Percentiles rank a stretch among this genome's conserved stretches.
phyloP scores from a whole-genome alignment of 2,113 vertebrate genomes.

The Mirounga angustirostris region DNA sequence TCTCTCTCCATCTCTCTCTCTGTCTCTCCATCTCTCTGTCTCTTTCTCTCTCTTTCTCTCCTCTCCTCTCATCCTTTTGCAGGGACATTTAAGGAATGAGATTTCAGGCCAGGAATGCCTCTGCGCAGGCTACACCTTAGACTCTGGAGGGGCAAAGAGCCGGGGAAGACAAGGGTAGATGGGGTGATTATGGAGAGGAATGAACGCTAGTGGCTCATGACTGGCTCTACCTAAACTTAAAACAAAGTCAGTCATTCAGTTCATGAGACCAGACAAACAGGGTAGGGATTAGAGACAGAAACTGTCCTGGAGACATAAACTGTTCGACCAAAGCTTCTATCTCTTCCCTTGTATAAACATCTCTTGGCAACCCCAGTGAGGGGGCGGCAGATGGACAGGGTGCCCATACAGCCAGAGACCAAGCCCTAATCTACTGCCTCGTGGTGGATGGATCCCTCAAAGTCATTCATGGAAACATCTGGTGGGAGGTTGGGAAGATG shows the following conservation, averaged over 20 bases:
- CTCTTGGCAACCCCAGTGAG: not conserved
- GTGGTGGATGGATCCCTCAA: accelerated
- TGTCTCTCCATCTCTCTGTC: not conserved
- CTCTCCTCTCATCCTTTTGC: not conserved
- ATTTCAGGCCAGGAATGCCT: not conserved
- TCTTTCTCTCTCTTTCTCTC: not conserved
- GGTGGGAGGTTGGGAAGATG: not conserved
- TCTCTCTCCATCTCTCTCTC: not conserved
- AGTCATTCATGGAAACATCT: no score
- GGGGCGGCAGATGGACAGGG: not conserved
- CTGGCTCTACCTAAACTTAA: not conserved
- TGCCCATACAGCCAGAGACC: no score
- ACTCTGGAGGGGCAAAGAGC: not conserved
- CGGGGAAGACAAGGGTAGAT: not conserved
- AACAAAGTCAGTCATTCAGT: not conserved
- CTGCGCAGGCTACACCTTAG: not conserved
- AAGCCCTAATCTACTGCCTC: not conserved
- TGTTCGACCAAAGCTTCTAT: not conserved
- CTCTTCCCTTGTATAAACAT: not conserved
- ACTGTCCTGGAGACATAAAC: not conserved
- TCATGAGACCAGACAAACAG: not conserved
- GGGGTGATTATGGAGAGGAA: accelerated
- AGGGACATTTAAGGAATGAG: not conserved
- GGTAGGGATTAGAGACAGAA: not conserved
- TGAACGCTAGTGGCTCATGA: accelerated